Evolutionary conservation across 2,797 vertebrate genomes (phyloP).

Genomic region (Philypnodon macrostomus): DNA sequence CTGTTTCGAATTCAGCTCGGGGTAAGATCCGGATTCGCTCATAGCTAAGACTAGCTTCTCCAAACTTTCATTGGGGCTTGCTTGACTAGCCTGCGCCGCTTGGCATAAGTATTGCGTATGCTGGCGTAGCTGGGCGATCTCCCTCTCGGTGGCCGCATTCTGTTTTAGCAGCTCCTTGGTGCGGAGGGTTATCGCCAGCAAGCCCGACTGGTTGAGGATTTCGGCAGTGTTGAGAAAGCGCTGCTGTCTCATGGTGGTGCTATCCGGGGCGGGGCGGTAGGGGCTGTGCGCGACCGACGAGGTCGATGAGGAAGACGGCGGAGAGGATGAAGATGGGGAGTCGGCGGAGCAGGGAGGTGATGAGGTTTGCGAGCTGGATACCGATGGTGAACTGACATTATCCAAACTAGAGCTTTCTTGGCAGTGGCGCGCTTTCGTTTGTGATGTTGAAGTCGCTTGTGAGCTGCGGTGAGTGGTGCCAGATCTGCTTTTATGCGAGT

Average conservation of each 20-base stretch:
- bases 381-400: constrained; percentile 43
- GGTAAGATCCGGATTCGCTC: constrained; percentile 62
- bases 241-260: constrained; percentile 34
- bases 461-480: constrained; percentile 14
- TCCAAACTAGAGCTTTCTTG: constrained; percentile 13
- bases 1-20: constrained; percentile 33
- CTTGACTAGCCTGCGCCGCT: constrained; percentile 31
- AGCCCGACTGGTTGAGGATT: constrained; percentile 68
- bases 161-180: constrained; percentile 70
- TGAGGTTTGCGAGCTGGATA: constrained; percentile 56
- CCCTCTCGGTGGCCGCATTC: constrained; percentile 51
- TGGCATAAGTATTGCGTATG: constrained; percentile 65
- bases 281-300: constrained; percentile 35
- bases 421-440: constrained; percentile 11
- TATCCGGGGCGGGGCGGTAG: constrained; percentile 11
- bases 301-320: constrained; percentile 21
- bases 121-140: constrained; percentile 68
- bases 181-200: constrained; percentile 68
- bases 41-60: constrained; percentile 61
- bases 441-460: constrained; percentile 9
- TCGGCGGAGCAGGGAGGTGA: constrained; percentile 29
- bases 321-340: constrained; percentile 22
- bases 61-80: constrained; percentile 23
- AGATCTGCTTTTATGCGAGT: constrained; percentile 12
- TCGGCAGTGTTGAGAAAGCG: constrained; percentile 73